Conservation (phyloP, 2,797 vertebrate genomes). For the Labeo calbasu region DNA sequence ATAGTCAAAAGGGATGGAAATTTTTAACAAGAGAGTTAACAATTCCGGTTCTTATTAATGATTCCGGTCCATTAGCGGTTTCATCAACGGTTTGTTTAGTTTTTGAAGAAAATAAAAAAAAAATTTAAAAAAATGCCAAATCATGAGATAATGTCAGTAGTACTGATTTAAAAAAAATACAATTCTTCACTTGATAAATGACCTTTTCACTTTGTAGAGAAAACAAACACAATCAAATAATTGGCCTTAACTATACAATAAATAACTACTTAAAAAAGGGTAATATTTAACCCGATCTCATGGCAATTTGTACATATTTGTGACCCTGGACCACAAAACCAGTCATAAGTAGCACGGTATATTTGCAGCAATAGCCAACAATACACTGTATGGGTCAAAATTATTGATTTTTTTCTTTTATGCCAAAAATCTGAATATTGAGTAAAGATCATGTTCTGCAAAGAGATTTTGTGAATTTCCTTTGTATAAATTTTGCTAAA, state of each 20-base stretch:
- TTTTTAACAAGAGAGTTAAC: background rate
- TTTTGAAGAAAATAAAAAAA: background rate
- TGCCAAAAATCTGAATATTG: too few species aligned
- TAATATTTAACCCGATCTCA: background rate
- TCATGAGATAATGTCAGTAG: background rate
- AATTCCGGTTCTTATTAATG: background rate
- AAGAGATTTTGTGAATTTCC: too few species aligned
- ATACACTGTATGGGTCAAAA: too few species aligned
- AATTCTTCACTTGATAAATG: background rate
- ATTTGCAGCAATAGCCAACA: too few species aligned
- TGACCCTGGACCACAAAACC: too few species aligned
- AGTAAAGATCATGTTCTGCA: too few species aligned
- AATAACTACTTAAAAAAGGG: background rate
- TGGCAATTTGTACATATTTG: too few species aligned
- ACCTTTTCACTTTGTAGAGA: background rate
- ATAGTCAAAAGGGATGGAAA: background rate
- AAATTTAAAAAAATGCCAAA: background rate
- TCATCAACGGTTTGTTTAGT: background rate
- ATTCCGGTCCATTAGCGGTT: background rate
- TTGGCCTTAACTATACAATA: background rate
- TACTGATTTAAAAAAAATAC: too few species aligned
- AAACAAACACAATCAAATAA: background rate
- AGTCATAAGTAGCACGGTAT: too few species aligned
- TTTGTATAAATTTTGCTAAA: too few species aligned
- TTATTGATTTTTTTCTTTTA: too few species aligned